Percentiles rank a stretch among this genome's conserved stretches.
Evolutionary conservation across 1,140 invertebrate genomes (phyloP).

Genomic region (Halotydeus destructor): DNA sequence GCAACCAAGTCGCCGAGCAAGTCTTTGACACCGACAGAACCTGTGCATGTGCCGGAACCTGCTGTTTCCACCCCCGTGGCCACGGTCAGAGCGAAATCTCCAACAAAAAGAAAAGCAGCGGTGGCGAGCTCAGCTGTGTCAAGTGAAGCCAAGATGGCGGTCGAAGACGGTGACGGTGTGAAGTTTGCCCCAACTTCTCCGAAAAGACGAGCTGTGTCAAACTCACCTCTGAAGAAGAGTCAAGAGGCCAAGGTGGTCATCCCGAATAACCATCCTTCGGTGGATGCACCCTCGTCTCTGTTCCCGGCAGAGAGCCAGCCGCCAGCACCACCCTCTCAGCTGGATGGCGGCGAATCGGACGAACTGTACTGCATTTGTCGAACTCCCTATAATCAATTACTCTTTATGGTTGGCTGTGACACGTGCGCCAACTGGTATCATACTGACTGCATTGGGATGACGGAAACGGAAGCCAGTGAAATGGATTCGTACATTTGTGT

Average conservation of each 20-base stretch:
- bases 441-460: conserved; percentile 82
- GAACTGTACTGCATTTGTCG: conserved; percentile 81
- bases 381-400: conserved; percentile 81
- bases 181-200: background rate
- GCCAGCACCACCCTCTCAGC: background rate
- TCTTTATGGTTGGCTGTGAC: conserved; percentile 94
- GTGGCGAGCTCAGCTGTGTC: no score
- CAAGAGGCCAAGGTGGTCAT: background rate
- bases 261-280: background rate
- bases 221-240: background rate
- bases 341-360: background rate
- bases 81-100: no score
- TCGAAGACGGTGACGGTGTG: background rate
- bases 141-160: no score
- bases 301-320: background rate
- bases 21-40: background rate
- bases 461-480: conserved; percentile 71
- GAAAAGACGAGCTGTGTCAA: background rate
- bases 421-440: conserved; percentile 96
- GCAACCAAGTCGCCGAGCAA: background rate
- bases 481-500: conserved; percentile 71
- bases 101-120: no score
- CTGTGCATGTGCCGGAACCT: background rate
- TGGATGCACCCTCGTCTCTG: background rate
- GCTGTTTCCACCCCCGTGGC: no score